Percentiles rank a stretch among this genome's conserved stretches.
phyloP scores from a whole-genome alignment of 2,113 vertebrate species.

The Rhinogobius similis region DNA sequence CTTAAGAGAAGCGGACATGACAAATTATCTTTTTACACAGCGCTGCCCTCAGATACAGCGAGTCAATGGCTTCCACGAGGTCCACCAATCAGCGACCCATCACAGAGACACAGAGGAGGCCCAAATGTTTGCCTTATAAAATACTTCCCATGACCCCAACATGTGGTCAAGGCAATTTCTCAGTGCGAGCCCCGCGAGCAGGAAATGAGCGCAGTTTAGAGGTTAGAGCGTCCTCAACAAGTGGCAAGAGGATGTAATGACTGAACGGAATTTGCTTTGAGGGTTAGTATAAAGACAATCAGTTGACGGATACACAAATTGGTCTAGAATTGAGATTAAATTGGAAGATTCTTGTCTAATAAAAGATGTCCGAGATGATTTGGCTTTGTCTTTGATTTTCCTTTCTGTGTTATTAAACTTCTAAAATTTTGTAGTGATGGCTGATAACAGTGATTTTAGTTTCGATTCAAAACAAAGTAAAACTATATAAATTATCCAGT shows the following conservation, averaged over 20 bases:
- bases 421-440: too few relatives aligned
- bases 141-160: conserved; percentile 79
- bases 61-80: conserved; percentile 24
- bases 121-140: conserved; percentile 57
- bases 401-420: too few relatives aligned
- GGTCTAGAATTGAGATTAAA: background rate
- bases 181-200: conserved; percentile 66
- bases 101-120: conserved; percentile 35
- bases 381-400: too few relatives aligned
- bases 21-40: conserved; percentile 25
- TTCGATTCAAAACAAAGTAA: too few relatives aligned
- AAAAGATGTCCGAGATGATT: too few relatives aligned
- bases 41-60: conserved; percentile 23
- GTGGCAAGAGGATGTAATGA: conserved; percentile 37
- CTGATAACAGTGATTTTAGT: too few relatives aligned
- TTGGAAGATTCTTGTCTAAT: too few relatives aligned
- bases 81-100: conserved; percentile 14
- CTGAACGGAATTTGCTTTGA: conserved; percentile 35
- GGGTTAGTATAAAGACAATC: conserved; percentile 22
- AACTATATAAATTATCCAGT: too few relatives aligned
- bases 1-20: conserved; percentile 24
- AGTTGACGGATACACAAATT: background rate
- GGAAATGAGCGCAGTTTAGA: conserved; percentile 78
- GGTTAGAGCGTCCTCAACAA: conserved; percentile 69
- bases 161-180: conserved; percentile 74